Conservation (phyloP, 2,888 invertebrate genomes). For the Shargacucullia verbasci region DNA sequence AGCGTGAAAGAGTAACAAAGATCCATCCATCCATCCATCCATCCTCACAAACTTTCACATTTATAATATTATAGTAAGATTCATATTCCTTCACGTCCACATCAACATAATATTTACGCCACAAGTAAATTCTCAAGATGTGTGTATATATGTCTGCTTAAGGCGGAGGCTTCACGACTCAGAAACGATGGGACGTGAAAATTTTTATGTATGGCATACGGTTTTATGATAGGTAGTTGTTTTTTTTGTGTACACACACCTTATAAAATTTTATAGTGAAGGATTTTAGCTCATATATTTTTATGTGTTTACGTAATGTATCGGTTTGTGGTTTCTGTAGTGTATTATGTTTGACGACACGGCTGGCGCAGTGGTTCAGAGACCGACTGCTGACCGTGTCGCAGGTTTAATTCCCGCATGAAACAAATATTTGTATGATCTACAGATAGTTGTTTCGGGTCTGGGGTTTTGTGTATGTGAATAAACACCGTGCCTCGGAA, state of each 20-base stretch:
- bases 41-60: too few relatives aligned
- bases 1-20: too few relatives aligned
- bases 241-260: constrained; percentile 38
- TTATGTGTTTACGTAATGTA: constrained; percentile 32
- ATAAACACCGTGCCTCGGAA: too few relatives aligned
- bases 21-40: too few relatives aligned
- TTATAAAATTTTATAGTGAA: constrained; percentile 49
- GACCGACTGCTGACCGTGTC: too few relatives aligned
- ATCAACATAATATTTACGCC: constrained; percentile 9
- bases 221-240: constrained; percentile 38
- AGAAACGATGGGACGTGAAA: constrained; percentile 34
- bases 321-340: constrained; percentile 17
- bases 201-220: constrained; percentile 35
- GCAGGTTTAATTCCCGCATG: too few relatives aligned
- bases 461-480: too few relatives aligned
- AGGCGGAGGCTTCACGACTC: constrained; percentile 11
- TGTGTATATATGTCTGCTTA: constrained; percentile 1
- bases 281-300: constrained; percentile 29
- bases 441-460: too few relatives aligned
- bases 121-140: constrained; percentile 1
- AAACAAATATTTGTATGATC: too few relatives aligned
- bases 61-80: background rate
- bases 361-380: too few relatives aligned
- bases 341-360: too few relatives aligned
- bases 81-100: background rate